Evolutionary conservation across 2,797 vertebrate species (phyloP).

Genomic region (Telmatherina bonti): DNA sequence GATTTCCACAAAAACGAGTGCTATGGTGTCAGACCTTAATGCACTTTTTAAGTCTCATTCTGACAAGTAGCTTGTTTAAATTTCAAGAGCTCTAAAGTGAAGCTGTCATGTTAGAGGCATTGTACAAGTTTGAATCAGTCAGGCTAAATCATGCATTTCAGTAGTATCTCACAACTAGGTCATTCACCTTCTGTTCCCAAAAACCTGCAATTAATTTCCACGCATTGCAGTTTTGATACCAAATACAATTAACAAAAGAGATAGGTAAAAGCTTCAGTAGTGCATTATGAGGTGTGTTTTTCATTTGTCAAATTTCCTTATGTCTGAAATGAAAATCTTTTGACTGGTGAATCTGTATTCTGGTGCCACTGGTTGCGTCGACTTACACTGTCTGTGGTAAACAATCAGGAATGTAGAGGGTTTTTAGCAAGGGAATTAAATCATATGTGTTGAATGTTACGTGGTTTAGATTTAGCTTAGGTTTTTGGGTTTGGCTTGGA

Average conservation of each 20-base stretch:
- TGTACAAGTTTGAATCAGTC: neutral
- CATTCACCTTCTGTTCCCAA: neutral
- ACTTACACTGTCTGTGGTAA: neutral
- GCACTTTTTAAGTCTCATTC: neutral
- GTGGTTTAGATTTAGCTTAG: too few relatives aligned
- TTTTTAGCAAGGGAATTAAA: neutral
- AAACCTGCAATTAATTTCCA: neutral
- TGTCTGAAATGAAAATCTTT: neutral
- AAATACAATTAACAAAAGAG: neutral
- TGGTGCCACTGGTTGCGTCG: neutral
- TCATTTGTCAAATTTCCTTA: neutral
- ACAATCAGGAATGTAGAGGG: neutral
- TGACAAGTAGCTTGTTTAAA: neutral
- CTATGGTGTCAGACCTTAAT: neutral
- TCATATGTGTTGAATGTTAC: neutral
- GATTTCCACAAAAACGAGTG: neutral
- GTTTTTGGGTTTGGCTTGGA: neutral
- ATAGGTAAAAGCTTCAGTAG: neutral
- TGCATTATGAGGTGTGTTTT: neutral
- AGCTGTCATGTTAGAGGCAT: neutral
- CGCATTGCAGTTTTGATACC: neutral
- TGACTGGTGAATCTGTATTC: neutral
- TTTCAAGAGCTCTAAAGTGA: neutral
- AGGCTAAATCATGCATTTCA: neutral
- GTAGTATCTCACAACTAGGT: neutral